Evolutionary conservation across 2,113 vertebrate genomes (phyloP).

Genomic region (human): DNA sequence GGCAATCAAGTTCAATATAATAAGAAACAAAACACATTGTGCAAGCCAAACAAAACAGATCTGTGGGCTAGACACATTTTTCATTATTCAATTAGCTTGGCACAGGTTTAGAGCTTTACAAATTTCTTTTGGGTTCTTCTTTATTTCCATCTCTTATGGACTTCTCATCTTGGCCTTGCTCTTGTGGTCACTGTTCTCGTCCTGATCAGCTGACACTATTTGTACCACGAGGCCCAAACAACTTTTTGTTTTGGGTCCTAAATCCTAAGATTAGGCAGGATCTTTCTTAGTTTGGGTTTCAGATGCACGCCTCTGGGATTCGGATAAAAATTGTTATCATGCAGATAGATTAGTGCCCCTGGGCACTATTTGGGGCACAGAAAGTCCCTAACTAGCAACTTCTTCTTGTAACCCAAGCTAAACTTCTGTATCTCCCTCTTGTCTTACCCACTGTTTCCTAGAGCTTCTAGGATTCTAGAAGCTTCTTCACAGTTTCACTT

Average conservation of each 20-base stretch:
- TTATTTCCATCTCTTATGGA: not conserved
- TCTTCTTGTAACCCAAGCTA: not conserved
- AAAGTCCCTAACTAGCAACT: not conserved
- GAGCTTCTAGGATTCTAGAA: not conserved
- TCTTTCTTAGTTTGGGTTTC: not conserved
- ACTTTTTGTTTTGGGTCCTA: not conserved
- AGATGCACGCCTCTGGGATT: not conserved
- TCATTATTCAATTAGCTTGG: conserved; percentile 43
- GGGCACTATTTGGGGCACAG: not conserved
- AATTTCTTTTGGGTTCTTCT: not conserved
- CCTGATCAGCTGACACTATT: not conserved
- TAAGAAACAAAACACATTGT: not conserved
- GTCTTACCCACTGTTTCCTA: not conserved
- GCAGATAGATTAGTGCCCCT: not conserved
- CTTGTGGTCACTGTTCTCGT: not conserved
- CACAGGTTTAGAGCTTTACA: not conserved
- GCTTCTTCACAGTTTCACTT: not conserved
- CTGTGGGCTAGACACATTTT: not conserved
- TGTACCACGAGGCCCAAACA: not conserved
- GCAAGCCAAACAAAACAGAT: conserved; percentile 16
- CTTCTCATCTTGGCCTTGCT: not conserved
- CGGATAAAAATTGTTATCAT: not conserved
- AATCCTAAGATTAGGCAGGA: not conserved
- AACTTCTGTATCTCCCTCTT: not conserved
- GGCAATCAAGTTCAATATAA: not conserved